Percentiles rank a stretch among this genome's conserved stretches.
phyloP scores from a whole-genome alignment of 2,113 vertebrate species.

The Aplodontia rufa region DNA sequence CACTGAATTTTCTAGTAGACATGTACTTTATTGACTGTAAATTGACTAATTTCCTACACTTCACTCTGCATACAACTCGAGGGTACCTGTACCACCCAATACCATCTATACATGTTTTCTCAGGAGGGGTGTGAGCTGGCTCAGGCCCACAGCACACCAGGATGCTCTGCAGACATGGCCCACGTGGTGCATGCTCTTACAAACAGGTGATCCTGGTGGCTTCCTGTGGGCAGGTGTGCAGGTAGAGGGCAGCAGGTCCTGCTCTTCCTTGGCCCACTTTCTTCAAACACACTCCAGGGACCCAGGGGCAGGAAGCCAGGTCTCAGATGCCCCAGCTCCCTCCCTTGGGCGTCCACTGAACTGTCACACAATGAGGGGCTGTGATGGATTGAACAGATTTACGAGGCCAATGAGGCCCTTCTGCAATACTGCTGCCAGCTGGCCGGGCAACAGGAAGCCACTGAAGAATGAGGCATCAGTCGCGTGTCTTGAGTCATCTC shows the following conservation, averaged over 20 bases:
- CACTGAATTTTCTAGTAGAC: neutral
- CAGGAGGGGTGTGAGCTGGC: neutral
- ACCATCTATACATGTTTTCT: neutral
- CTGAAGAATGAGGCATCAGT: neutral
- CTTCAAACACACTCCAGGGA: neutral
- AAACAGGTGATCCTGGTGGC: fast-evolving
- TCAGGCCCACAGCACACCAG: fast-evolving
- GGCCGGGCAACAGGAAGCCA: neutral
- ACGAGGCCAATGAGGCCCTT: neutral
- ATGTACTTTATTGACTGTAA: constrained; percentile 38
- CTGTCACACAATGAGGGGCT: neutral
- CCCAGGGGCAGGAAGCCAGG: neutral
- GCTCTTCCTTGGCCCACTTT: neutral
- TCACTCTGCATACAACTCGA: constrained; percentile 67
- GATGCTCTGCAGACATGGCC: neutral
- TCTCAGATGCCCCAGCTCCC: fast-evolving
- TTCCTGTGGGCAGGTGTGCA: neutral
- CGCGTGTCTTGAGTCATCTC: neutral
- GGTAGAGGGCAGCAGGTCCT: neutral
- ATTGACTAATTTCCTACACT: constrained; percentile 75
- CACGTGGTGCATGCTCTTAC: fast-evolving
- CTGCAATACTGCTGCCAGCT: neutral
- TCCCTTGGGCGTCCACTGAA: neutral
- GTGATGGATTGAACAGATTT: neutral
- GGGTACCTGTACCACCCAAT: neutral